These are phyloP conservation scores for Cyprinella venusta DNA, from an alignment of 2,797 vertebrate genomes.

Conservation along the genomic window DNA sequence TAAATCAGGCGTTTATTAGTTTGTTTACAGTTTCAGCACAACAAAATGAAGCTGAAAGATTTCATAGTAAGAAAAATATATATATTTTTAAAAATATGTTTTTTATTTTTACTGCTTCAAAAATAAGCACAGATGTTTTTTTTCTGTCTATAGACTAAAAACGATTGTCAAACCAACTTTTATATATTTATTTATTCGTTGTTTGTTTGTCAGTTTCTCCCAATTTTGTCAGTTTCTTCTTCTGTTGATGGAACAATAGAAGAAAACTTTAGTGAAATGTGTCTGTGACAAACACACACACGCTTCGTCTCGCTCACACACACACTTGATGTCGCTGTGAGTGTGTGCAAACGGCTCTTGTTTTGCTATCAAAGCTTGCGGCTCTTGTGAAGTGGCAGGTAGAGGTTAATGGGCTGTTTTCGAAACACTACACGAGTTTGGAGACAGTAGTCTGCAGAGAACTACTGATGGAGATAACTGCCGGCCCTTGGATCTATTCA, in stretches of 20 bases:
- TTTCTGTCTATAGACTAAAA: not conserved
- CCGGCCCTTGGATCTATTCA: constrained; percentile 27
- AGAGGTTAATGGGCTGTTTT: constrained; percentile 68
- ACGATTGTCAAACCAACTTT: not conserved
- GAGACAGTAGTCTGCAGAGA: constrained; percentile 67
- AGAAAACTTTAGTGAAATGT: not conserved
- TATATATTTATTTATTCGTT: not conserved
- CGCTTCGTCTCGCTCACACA: constrained; percentile 19
- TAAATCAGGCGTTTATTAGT: not conserved
- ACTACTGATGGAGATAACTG: constrained; percentile 57
- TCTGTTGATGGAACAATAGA: not conserved
- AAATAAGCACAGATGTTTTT: not conserved
- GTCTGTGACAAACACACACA: not conserved
- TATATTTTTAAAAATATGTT: too few species aligned
- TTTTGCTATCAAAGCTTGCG: constrained; percentile 64
- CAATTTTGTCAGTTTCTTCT: not conserved
- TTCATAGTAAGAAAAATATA: not conserved
- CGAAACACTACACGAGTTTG: constrained; percentile 62
- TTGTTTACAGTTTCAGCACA: not conserved
- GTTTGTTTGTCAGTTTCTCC: not conserved
- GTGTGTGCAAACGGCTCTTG: constrained; percentile 50
- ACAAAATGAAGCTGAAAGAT: not conserved
- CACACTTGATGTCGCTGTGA: constrained; percentile 44
- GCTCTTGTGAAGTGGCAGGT: constrained; percentile 65
- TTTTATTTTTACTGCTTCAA: not conserved